phyloP scores from a whole-genome alignment of 2,113 vertebrate species.

The Elephas maximus region DNA sequence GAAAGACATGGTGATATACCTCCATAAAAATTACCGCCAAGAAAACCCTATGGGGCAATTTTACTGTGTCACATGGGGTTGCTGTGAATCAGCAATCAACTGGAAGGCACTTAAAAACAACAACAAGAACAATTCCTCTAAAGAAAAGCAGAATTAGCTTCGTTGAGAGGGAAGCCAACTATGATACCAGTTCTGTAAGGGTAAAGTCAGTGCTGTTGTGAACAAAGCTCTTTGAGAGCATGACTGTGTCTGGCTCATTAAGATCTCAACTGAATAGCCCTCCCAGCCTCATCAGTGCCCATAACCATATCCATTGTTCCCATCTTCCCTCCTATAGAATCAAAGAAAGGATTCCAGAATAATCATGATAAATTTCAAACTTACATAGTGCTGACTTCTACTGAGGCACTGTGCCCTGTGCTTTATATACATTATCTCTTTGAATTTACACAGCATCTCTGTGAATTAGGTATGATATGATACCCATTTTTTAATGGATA shows the following conservation, averaged over 20 bases:
- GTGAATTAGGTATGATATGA: no score
- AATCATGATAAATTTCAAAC: neutral
- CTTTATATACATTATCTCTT: neutral
- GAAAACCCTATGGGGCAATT: no score
- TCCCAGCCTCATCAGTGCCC: neutral
- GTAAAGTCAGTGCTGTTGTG: neutral
- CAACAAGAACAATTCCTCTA: neutral
- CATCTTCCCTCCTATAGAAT: neutral
- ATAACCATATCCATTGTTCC: neutral
- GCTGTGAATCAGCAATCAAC: no score
- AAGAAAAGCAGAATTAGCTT: neutral
- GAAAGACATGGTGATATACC: no score
- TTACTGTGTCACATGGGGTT: no score
- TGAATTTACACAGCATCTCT: no score
- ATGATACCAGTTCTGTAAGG: neutral
- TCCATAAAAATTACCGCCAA: no score
- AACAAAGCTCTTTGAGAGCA: neutral
- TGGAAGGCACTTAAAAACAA: no score
- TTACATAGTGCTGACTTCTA: neutral
- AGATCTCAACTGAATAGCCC: neutral
- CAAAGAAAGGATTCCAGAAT: neutral
- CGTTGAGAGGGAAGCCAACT: neutral
- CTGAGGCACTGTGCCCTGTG: neutral
- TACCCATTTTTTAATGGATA: no score
- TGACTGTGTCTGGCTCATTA: neutral